Conservation (phyloP, 2,888 invertebrate species). For the Philhelius pedissequus region DNA sequence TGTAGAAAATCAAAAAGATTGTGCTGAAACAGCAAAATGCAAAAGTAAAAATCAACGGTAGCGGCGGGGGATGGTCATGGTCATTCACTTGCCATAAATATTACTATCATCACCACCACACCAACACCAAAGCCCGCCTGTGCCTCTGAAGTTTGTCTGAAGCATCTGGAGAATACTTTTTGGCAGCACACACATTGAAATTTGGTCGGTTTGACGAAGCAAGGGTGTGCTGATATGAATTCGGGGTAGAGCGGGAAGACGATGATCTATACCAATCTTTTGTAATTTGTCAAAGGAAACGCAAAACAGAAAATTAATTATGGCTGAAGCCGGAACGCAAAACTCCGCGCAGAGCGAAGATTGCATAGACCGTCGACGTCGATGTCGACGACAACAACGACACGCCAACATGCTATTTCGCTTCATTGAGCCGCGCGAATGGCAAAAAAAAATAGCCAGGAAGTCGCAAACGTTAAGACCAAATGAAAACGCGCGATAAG, state of each 20-base stretch:
- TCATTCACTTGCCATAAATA: slow-evolving; percentile 58
- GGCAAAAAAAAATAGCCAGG: slow-evolving; percentile 21
- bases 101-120: slow-evolving; percentile 14
- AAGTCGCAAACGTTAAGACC: slow-evolving; percentile 37
- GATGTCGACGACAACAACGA: background rate
- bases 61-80: slow-evolving; percentile 19
- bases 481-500: slow-evolving; percentile 40
- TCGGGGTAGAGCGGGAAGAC: background rate
- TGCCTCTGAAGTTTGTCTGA: background rate
- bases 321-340: slow-evolving; percentile 21
- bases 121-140: background rate
- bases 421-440: slow-evolving; percentile 24
- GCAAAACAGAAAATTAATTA: slow-evolving; percentile 37
- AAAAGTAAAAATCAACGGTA: background rate
- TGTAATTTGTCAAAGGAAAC: slow-evolving; percentile 59
- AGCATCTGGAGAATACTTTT: slow-evolving; percentile 19
- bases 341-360: background rate
- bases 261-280: slow-evolving; percentile 38
- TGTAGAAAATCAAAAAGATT: slow-evolving; percentile 23
- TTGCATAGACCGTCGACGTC: background rate
- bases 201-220: background rate
- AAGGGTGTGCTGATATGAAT: background rate
- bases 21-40: background rate
- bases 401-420: slow-evolving; percentile 12
- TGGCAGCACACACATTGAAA: slow-evolving; percentile 28